A percentile compares a stretch with the other conserved stretches of the same genome.
Evolutionary conservation across 1,140 invertebrate genomes (phyloP).

Genomic region (Contarinia nasturtii): DNA sequence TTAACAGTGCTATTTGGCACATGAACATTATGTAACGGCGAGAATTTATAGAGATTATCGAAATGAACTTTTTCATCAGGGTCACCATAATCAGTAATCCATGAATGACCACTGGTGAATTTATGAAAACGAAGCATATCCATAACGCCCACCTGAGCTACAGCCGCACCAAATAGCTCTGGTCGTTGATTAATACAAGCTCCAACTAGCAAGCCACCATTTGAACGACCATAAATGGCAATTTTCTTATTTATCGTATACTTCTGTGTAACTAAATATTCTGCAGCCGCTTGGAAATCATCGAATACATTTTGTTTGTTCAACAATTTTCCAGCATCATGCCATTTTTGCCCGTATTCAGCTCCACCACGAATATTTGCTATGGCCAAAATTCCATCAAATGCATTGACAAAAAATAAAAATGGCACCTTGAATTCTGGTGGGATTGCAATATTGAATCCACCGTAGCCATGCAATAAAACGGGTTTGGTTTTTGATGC

Average conservation of each 20-base stretch:
- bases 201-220: constrained; percentile 70
- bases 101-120: constrained; percentile 78
- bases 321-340: constrained; percentile 52
- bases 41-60: constrained; percentile 57
- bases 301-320: constrained; percentile 82
- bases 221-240: constrained; percentile 65
- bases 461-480: constrained; percentile 89
- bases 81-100: constrained; percentile 69
- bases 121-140: constrained; percentile 81
- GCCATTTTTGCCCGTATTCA: constrained; percentile 78
- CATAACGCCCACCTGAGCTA: constrained; percentile 59
- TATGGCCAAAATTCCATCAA: constrained; percentile 66
- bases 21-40: constrained; percentile 65
- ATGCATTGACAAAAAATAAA: constrained; percentile 70
- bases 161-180: constrained; percentile 58
- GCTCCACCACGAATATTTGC: constrained; percentile 83
- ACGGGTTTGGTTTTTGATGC: constrained; percentile 38
- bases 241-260: constrained; percentile 50
- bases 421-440: constrained; percentile 66
- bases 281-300: constrained; percentile 66
- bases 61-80: constrained; percentile 60
- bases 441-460: constrained; percentile 77
- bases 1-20: constrained; percentile 23
- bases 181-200: constrained; percentile 69
- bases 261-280: constrained; percentile 55